Percentiles rank a stretch among this genome's conserved stretches.
phyloP scores from a whole-genome alignment of 1,140 invertebrate genomes.

The Leguminivora glycinivorella region DNA sequence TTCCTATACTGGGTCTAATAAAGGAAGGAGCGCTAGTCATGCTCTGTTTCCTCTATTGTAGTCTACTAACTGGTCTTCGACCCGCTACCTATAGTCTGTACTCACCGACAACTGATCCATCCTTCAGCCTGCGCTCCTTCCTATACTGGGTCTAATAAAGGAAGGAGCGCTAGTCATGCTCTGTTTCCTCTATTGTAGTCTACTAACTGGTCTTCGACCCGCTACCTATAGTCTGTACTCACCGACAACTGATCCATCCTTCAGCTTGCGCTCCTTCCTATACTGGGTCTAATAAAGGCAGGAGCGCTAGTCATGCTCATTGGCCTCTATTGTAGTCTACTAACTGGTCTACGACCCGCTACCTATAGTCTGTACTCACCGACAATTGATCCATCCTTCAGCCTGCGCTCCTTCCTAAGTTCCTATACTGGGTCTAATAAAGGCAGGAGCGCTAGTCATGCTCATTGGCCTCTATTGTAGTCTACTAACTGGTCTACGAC shows the following conservation, averaged over 20 bases:
- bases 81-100: slow-evolving; percentile 47
- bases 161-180: slow-evolving; percentile 81
- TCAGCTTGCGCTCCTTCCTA: slow-evolving; percentile 87
- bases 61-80: too few relatives aligned
- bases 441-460: slow-evolving; percentile 83
- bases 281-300: slow-evolving; percentile 87
- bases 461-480: too few relatives aligned
- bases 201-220: too few relatives aligned
- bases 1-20: slow-evolving; percentile 91
- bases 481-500: too few relatives aligned
- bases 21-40: neutral
- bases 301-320: neutral
- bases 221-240: neutral
- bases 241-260: neutral
- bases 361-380: slow-evolving; percentile 76
- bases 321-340: slow-evolving; percentile 82
- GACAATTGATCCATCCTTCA: slow-evolving; percentile 89
- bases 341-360: too few relatives aligned
- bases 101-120: slow-evolving; percentile 88
- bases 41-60: slow-evolving; percentile 82
- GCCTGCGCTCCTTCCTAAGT: slow-evolving; percentile 91
- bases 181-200: too few relatives aligned
- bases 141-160: slow-evolving; percentile 93
- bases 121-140: slow-evolving; percentile 91
- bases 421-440: slow-evolving; percentile 93